Evolutionary conservation across 2,113 vertebrate species (phyloP), one percentile per base, ranked within the genome.

Genomic region (Cynoglossus semilaevis): DNA sequence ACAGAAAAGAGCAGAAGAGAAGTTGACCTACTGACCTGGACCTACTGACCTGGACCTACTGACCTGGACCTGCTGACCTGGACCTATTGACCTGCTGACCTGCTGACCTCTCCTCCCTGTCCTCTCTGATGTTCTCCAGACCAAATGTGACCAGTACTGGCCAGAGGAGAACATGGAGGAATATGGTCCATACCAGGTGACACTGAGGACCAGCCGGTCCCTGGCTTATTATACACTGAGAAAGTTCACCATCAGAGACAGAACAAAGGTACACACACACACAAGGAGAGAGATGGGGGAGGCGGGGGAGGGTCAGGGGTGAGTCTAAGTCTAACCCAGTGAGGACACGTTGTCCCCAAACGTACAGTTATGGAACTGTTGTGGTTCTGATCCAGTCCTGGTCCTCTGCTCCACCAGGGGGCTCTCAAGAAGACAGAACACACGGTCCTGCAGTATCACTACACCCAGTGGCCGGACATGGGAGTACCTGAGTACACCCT

Each of bases 401-500:
- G n/a, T n/a, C n/a, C 7, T 42, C 8, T 11, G 40, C 1, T 59
- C 35, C 41, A 15, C 1, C 72, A 97, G 96, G 90, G 87, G 2
- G 93, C 94, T 56, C 93, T 93, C 74, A 96, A 92, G 85, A 92
- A 88, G 70, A 90, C 43, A 77, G 96, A 97, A 38, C 94, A 93
- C 12, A 55, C 92, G 1, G 91, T 99, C 42, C 88, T 91, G 1
- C 96, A 99, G 54, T 99, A 92, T 80, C 96, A 99, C 78, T 99
- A 99, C 73, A 99, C 96, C 14, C 96, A 98, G 88, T 99, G 96
- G 96, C 96, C 96, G 0, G 96, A 99, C 82, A 99, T 99, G 96
- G 96, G 96, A 0, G 95, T 96, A 59, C 96, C 96, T 0, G 96
- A 99, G 12, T 96, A 97, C 59, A 90, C 95, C 0, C 89, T 99